Evolutionary conservation across 2,113 vertebrate genomes (phyloP), one percentile per base, ranked within the genome.

Genomic region (Grallaria varia): DNA sequence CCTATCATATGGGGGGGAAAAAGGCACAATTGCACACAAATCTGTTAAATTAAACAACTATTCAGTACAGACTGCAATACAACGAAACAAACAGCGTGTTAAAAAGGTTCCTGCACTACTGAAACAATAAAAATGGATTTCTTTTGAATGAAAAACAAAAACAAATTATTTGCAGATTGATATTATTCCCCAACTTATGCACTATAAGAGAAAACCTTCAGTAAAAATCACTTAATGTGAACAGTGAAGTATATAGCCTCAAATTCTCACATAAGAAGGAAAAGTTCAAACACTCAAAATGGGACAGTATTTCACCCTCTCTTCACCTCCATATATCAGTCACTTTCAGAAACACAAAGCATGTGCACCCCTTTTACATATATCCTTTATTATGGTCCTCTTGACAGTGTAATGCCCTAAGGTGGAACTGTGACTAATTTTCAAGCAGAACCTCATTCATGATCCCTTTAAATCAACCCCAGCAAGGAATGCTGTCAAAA

Each of bases 1-100:
- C 97, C 99, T 99, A 92, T 20, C 33, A 5, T 22, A 47, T 33
- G 33, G 1, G 4, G 20, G 8, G 3, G 10, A 7, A 47, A 37
- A 74, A 53, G 8, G 2, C 14, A 6, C 14, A 30, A 31, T 6
- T 24, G 31, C 21, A n/a, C 24, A 50, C 27, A 90, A 73, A 81
- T 40, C 12, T 81, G 47, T 45, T 50, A 67, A 56, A 78, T 24
- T 23, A 80, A 90, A 44, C 12, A 55, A 33, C 8, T 62, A 11
- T 19, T 73, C 52, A 39, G 30, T 28, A 89, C 8, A 62, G 13
- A 44, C 12, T 56, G 53, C 52, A 77, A 71, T 7, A 37, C 20
- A 59, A 58, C 3, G 7, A 28, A 92, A 64, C 3, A 67, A 79
- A 23, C 19, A 75, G 37, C n/a, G n/a, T 5, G 4, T n/a, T 77